Conservation (phyloP, 2,797 vertebrate species). For the Pseudopleuronectes americanus region DNA sequence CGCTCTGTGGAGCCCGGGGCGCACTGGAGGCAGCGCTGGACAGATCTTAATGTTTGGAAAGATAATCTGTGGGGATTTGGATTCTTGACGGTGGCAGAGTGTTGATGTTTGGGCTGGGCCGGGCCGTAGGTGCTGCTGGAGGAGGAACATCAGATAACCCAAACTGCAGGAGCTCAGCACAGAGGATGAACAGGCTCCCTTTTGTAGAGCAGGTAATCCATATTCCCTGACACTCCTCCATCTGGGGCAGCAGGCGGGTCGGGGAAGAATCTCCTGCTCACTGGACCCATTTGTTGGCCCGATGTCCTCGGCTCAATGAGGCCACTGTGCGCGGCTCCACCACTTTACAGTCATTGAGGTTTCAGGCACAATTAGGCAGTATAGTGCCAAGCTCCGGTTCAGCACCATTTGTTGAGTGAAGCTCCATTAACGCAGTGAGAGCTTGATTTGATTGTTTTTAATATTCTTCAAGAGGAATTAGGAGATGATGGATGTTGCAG, state of each 20-base stretch:
- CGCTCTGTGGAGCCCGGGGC: slow-evolving; percentile 61
- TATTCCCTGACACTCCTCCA: slow-evolving; percentile 50
- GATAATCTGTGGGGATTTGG: slow-evolving; percentile 78
- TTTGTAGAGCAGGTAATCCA: slow-evolving; percentile 75
- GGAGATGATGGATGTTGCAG: too few relatives aligned
- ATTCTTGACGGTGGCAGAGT: slow-evolving; percentile 72
- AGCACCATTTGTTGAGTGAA: not conserved
- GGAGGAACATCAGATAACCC: slow-evolving; percentile 75
- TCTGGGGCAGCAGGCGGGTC: slow-evolving; percentile 57
- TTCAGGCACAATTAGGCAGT: slow-evolving; percentile 34
- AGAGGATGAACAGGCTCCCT: slow-evolving; percentile 71
- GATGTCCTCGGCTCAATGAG: slow-evolving; percentile 57
- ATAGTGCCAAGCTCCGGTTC: slow-evolving; percentile 11
- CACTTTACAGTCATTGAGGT: slow-evolving; percentile 23
- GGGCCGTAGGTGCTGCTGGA: slow-evolving; percentile 54
- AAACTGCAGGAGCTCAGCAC: slow-evolving; percentile 52
- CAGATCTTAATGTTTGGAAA: slow-evolving; percentile 78
- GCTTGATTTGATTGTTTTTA: slow-evolving; percentile 9
- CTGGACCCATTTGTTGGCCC: slow-evolving; percentile 59
- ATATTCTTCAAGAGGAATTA: not conserved
- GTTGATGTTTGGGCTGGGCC: slow-evolving; percentile 76
- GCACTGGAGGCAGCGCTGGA: slow-evolving; percentile 48
- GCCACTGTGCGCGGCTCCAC: slow-evolving; percentile 52
- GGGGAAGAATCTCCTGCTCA: slow-evolving; percentile 73
- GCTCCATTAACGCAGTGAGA: not conserved